Percentiles rank a stretch among this genome's conserved stretches.
These are phyloP conservation scores for Capitulum mitella DNA, from an alignment of 2,888 invertebrate genomes.

Conservation along the genomic window DNA sequence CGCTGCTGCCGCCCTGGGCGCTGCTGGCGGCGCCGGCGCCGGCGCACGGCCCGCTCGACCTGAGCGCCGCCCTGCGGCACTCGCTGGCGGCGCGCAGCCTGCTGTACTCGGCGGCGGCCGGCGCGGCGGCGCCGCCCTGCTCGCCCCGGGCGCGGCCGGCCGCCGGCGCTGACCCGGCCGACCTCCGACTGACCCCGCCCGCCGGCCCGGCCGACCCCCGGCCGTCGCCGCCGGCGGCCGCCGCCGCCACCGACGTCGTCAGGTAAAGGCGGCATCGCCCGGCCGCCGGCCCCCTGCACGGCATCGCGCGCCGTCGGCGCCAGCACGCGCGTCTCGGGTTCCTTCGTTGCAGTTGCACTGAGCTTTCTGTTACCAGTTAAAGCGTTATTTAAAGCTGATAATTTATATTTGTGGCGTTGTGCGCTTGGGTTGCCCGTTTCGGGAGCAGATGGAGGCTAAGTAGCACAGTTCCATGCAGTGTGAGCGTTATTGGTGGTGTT, in stretches of 20 bases:
- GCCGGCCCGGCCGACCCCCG: conserved; percentile 28
- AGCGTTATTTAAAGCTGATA: conserved; percentile 6
- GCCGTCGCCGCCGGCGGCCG: neutral
- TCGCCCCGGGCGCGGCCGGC: neutral
- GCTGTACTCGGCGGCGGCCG: conserved; percentile 27
- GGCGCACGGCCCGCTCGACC: conserved; percentile 37
- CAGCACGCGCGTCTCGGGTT: neutral
- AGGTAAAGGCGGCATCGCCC: neutral
- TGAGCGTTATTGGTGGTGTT: neutral
- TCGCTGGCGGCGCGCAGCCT: conserved; percentile 25
- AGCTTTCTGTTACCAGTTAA: conserved; percentile 13
- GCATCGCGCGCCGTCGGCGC: neutral
- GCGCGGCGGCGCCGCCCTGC: conserved; percentile 29
- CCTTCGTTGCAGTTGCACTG: conserved; percentile 1
- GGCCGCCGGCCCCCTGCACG: neutral
- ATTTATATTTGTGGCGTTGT: neutral
- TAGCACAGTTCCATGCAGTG: neutral
- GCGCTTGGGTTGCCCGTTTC: neutral
- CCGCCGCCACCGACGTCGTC: neutral
- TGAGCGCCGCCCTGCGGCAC: conserved; percentile 25
- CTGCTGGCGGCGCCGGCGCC: no score
- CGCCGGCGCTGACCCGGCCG: neutral
- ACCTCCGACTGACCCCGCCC: conserved; percentile 29
- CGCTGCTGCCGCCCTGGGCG: conserved; percentile 36
- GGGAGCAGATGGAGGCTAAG: neutral